These are phyloP conservation scores for Macrochelys suwanniensis DNA, from an alignment of 2,797 vertebrate genomes.

Conservation along the genomic window DNA sequence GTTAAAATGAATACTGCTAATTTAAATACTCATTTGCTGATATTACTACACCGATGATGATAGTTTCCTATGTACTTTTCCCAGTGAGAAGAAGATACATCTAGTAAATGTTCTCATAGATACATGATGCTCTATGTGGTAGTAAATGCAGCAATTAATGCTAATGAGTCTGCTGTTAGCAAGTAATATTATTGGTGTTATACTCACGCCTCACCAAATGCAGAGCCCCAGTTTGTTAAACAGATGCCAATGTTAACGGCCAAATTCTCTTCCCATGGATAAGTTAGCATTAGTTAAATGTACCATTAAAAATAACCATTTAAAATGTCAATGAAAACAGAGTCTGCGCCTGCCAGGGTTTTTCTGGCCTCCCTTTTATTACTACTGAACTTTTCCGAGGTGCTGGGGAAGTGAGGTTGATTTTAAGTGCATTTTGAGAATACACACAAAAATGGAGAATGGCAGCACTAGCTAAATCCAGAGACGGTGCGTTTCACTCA, in stretches of 20 bases:
- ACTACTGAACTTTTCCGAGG: background rate
- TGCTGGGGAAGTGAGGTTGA: background rate
- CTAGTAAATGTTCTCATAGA: slow-evolving; percentile 64
- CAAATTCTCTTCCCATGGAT: slow-evolving; percentile 75
- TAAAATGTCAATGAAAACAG: slow-evolving; percentile 77
- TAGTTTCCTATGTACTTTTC: slow-evolving; percentile 49
- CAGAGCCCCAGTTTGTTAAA: slow-evolving; percentile 76
- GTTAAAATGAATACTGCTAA: background rate
- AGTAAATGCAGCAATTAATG: slow-evolving; percentile 74
- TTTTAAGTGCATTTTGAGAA: background rate
- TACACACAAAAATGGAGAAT: background rate
- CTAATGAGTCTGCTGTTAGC: slow-evolving; percentile 77
- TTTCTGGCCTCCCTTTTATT: slow-evolving; percentile 37
- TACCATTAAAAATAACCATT: slow-evolving; percentile 80
- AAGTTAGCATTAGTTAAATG: slow-evolving; percentile 81
- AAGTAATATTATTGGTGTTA: slow-evolving; percentile 65
- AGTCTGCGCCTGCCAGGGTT: slow-evolving; percentile 16
- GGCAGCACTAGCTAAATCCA: accelerated
- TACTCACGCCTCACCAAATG: slow-evolving; percentile 58
- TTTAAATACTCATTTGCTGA: background rate
- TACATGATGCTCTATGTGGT: slow-evolving; percentile 57
- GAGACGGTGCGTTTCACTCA: background rate
- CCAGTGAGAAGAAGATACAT: slow-evolving; percentile 17
- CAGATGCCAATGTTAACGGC: slow-evolving; percentile 76
- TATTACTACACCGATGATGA: background rate